Base-by-base conservation (phyloP, 2,113 vertebrate genomes). In the Pantherophis guttatus region DNA sequence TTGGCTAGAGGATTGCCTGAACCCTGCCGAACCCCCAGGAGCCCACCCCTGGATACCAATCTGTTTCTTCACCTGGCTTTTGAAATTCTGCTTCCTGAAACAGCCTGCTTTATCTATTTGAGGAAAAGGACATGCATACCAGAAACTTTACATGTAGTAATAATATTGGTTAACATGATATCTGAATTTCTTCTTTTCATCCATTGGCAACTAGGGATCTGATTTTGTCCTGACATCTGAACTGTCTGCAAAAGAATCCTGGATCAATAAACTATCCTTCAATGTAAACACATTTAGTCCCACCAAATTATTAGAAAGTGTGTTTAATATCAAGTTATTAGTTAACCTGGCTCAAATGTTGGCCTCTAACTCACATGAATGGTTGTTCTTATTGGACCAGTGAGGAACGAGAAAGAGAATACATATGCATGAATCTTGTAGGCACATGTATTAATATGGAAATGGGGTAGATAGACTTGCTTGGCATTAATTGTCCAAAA, bases 401-500 rank as follows among this genome's bases (percentile, higher is more conserved):
- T 23, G 3, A 59, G 52, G 88, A 90, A 26, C 4, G 10, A 24
- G 55, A 24, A 26, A 50, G 12, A 8, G 33, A 59, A 55, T 53
- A 50, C 57, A 86, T 33, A 33, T 26, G 10, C 9, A 39, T 10
- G 52, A 59, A 90, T 86, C 70, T 23, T 86, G 26, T 81, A 90
- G 88, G 54, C 10, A 39, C 24, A 19, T 54, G n/a, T 57, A 70
- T 57, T 55, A 70, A 33, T 17, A 59, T 23, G 50, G 85, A 62
- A 53, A 87, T 65, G 48, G 75, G n/a, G 19, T 58, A 65, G 19
- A 90, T 4, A n/a, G 19, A 11, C 58, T 33, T 48, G 58, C 19
- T 50, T 93, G 53, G 17, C 88, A n/a, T 33, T 93, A 87, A 90
- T 87, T 94, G 94, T 94, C 93, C 95, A 93, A 95, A 95, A 94